A percentile compares a stretch with the other conserved stretches of the same genome.
These are phyloP conservation scores for Cloeon dipterum DNA, from an alignment of 2,888 invertebrate genomes.

Conservation along the genomic window DNA sequence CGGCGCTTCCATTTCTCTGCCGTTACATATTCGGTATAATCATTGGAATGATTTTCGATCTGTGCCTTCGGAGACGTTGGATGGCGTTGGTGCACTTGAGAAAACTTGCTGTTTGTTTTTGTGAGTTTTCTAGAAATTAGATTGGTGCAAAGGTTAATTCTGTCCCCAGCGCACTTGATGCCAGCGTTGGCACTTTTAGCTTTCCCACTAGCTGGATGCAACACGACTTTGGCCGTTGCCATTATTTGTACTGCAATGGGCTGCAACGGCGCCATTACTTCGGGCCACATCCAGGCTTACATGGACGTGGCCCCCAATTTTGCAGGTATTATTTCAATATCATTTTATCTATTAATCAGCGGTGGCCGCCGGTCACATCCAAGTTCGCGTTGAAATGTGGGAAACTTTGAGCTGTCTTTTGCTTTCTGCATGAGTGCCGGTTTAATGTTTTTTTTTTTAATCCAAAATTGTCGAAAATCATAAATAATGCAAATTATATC, in stretches of 20 bases:
- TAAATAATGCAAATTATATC: too few relatives aligned
- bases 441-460: too few relatives aligned
- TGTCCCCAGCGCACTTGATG: slow-evolving; percentile 6
- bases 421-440: too few relatives aligned
- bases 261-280: slow-evolving; percentile 10
- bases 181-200: slow-evolving; percentile 11
- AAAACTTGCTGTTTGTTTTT: slow-evolving; percentile 6
- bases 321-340: background rate
- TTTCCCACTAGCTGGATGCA: slow-evolving; percentile 11
- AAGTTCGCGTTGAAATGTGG: too few relatives aligned
- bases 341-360: too few relatives aligned
- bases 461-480: too few relatives aligned
- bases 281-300: slow-evolving; percentile 12
- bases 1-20: slow-evolving; percentile 13
- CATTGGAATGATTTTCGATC: slow-evolving; percentile 5
- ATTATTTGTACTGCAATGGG: slow-evolving; percentile 11
- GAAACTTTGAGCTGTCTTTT: too few relatives aligned
- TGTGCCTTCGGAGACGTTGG: slow-evolving; percentile 1
- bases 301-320: slow-evolving; percentile 13
- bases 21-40: slow-evolving; percentile 8
- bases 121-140: slow-evolving; percentile 4
- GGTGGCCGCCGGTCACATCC: too few relatives aligned
- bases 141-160: background rate
- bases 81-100: slow-evolving; percentile 5
- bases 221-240: slow-evolving; percentile 7